A percentile compares a stretch with the other conserved stretches of the same genome.
These are phyloP conservation scores for Conops quadrifasciatus DNA, from an alignment of 2,888 invertebrate genomes.

Conservation along the genomic window DNA sequence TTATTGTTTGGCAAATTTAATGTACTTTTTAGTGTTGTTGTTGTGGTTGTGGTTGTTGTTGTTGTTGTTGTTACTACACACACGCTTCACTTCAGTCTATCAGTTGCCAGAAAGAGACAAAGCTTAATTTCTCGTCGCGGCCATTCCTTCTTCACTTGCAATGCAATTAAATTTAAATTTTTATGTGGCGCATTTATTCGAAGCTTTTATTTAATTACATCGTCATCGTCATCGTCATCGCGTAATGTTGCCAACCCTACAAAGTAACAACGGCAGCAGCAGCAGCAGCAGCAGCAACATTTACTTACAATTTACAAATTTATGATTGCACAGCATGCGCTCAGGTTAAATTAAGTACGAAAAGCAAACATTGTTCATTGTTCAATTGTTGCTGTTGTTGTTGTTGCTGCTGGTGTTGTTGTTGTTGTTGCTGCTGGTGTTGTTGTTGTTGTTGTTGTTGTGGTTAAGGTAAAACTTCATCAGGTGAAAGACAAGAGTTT, in stretches of 20 bases:
- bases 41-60: neutral
- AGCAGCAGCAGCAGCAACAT: conserved; percentile 10
- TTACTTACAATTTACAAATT: conserved; percentile 23
- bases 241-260: neutral
- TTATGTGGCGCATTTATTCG: conserved; percentile 19
- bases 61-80: neutral
- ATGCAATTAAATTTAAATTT: conserved; percentile 33
- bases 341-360: conserved; percentile 8
- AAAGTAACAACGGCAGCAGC: neutral
- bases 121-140: neutral
- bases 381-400: neutral
- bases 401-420: neutral
- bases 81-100: neutral
- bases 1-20: neutral
- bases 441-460: conserved; percentile 30
- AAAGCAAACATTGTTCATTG: neutral
- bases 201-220: conserved; percentile 14
- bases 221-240: neutral
- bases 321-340: conserved; percentile 29
- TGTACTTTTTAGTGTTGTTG: neutral
- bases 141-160: neutral
- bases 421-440: neutral
- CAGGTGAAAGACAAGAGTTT: neutral
- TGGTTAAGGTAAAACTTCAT: neutral
- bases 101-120: neutral